phyloP scores from a whole-genome alignment of 2,888 invertebrate genomes.

The Hydriomena furcata region DNA sequence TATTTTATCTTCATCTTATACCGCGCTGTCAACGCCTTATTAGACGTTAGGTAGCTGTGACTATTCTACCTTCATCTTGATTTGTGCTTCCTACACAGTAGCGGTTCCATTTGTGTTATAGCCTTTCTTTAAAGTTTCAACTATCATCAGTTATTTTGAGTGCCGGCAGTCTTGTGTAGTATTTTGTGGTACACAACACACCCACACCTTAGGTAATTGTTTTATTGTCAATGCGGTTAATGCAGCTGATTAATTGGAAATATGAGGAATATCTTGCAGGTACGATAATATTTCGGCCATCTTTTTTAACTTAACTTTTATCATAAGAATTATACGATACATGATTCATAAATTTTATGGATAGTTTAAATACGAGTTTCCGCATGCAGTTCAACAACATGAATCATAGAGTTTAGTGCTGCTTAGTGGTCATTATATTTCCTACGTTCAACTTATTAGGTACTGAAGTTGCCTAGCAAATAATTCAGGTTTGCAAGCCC shows the following conservation, averaged over 20 bases:
- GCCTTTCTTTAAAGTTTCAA: constrained; percentile 22
- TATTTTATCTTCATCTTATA: neutral
- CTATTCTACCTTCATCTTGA: neutral
- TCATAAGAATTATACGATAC: too few relatives aligned
- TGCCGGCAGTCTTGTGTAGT: constrained; percentile 15
- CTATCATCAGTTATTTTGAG: constrained; percentile 6
- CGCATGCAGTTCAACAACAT: neutral
- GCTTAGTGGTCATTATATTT: neutral
- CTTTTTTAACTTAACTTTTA: too few relatives aligned
- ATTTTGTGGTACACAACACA: too few relatives aligned
- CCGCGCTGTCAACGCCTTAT: too few relatives aligned
- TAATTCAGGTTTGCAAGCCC: constrained; percentile 7
- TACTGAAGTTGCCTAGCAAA: neutral
- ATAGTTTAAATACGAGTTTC: neutral
- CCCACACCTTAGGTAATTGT: too few relatives aligned
- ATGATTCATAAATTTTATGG: neutral
- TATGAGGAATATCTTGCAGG: neutral
- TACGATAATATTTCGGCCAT: constrained; percentile 8
- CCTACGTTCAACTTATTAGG: neutral
- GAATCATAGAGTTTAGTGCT: neutral
- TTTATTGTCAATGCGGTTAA: constrained; percentile 3
- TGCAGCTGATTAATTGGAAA: constrained; percentile 4
- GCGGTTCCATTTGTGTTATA: constrained; percentile 1
- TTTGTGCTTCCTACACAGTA: constrained; percentile 26
- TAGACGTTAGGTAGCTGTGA: too few relatives aligned